Evolutionary conservation across 1,140 invertebrate species (phyloP).

Genomic region (Trachymyrmex septentrionalis): DNA sequence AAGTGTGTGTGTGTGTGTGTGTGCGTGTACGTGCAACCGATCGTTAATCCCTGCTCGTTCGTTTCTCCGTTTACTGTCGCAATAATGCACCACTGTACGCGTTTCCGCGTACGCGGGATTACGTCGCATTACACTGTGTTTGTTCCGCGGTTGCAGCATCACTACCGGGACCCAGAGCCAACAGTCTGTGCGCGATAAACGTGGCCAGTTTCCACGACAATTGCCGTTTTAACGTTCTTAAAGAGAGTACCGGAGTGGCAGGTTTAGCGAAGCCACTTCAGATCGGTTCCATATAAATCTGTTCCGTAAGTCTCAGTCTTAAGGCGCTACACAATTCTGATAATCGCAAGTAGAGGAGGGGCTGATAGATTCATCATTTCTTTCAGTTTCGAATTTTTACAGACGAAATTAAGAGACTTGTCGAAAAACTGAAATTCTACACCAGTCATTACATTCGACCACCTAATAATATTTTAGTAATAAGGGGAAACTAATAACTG

Average conservation of each 20-base stretch:
- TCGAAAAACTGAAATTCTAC: too few relatives aligned
- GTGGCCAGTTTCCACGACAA: not conserved
- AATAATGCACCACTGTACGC: slow-evolving; percentile 33
- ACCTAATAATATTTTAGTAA: too few relatives aligned
- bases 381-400: too few relatives aligned
- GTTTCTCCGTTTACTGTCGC: slow-evolving; percentile 46
- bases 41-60: slow-evolving; percentile 52
- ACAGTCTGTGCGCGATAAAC: slow-evolving; percentile 19
- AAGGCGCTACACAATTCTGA: not conserved
- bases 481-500: too few relatives aligned
- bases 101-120: slow-evolving; percentile 42
- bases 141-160: slow-evolving; percentile 7
- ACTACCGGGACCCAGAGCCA: not conserved
- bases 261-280: too few relatives aligned
- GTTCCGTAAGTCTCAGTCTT: not conserved
- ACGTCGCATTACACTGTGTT: slow-evolving; percentile 38
- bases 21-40: not conserved
- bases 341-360: not conserved
- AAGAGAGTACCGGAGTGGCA: not conserved
- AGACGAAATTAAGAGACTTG: too few relatives aligned
- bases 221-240: not conserved
- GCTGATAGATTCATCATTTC: too few relatives aligned
- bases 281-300: not conserved
- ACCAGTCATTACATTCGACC: too few relatives aligned
- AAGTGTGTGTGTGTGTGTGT: not conserved